Evolutionary conservation across 2,113 vertebrate genomes (phyloP).

Genomic region (Silurus asotus): DNA sequence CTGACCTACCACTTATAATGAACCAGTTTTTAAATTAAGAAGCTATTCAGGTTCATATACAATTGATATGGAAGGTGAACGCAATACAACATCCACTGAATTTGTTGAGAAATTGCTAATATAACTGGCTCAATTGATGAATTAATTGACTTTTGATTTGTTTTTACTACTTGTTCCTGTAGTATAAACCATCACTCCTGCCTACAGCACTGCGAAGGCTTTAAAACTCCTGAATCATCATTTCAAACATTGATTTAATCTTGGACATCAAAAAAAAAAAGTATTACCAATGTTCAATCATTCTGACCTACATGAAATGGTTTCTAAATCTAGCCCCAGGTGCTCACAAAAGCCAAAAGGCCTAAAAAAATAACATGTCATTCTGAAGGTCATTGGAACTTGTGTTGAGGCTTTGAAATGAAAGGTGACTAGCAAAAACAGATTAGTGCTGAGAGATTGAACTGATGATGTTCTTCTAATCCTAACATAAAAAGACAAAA

Average conservation of each 20-base stretch:
- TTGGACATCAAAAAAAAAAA: not conserved
- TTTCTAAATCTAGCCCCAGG: not conserved
- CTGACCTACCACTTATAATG: no score
- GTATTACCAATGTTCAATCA: not conserved
- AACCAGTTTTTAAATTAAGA: not conserved
- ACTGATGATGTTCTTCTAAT: not conserved
- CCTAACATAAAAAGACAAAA: not conserved
- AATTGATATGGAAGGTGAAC: not conserved
- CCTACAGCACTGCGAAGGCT: not conserved
- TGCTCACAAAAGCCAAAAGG: constrained; percentile 19
- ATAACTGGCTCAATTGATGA: no score
- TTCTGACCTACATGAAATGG: not conserved
- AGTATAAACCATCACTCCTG: not conserved
- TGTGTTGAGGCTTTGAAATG: not conserved
- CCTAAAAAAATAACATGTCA: not conserved
- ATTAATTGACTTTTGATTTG: not conserved
- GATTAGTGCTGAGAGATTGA: not conserved
- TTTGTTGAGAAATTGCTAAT: not conserved
- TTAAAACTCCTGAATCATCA: constrained; percentile 12
- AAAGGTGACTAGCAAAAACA: not conserved
- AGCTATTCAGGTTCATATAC: not conserved
- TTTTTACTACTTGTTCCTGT: not conserved
- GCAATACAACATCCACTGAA: not conserved
- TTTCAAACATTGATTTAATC: not conserved
- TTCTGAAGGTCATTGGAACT: constrained; percentile 1